Base-by-base conservation (phyloP, 2,888 invertebrate genomes). In the Gastrophysa polygoni region DNA sequence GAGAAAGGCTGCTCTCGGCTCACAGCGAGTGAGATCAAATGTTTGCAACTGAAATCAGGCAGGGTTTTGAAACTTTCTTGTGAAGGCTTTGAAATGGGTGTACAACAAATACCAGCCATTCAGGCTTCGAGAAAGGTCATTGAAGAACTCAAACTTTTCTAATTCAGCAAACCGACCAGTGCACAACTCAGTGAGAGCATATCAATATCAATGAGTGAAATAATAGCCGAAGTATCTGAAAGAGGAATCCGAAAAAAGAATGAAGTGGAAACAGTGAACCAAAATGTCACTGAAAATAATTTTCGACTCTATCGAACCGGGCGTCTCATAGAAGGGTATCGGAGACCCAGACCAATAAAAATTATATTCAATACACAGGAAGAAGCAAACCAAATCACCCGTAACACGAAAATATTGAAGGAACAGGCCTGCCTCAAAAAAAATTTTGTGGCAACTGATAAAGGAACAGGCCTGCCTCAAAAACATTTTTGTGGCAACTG, bases 361-460 rank as follows among this genome's bases (percentile, higher is more conserved):
- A 10, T 44, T 14, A 2, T 18, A 8, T 44, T 44, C 16, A 8
- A 14, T 8, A 8, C 18, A 14, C 1, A 10, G 2, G 44, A 44
- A 2, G 11, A 11, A 2, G 32, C 32, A 11, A 28, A 28, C 8
- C 10, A 7, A 32, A 24, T 3, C 7, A 24, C 7, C 7, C 3
- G 3, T 24, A 5, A 24, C 24, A 24, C n/a, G n/a, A n/a, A n/a
- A n/a, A n/a, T n/a, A 24, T 24, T 3, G 24, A 24, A 24, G 24
- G 7, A 24, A 24, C 24, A 24, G 54, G 57, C 17, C 61, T 58
- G 11, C 59, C 14, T n/a, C 24, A 61, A 20, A 17, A 46, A 29
- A 57, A 24, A 43, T 52, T 57, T 63, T 1, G 49, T 50, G 38
- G 43, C 65, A 50, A 67, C 67, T 1, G 52, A 34, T 47, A 32